Base-by-base conservation (phyloP, 2,888 invertebrate species). In the Onchidella celtica region DNA sequence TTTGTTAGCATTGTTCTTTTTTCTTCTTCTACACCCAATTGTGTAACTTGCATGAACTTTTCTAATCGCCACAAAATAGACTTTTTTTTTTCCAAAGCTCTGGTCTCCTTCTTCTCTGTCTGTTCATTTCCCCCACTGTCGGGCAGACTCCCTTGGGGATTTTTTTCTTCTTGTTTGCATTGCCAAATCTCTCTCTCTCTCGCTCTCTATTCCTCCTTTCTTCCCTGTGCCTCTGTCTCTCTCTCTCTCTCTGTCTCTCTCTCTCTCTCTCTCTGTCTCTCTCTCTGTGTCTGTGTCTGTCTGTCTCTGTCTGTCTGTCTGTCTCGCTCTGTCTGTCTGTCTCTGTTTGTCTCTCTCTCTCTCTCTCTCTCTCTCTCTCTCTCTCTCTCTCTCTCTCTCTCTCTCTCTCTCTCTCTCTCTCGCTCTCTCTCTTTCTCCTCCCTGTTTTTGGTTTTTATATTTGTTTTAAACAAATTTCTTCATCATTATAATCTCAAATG, bases 381-480 rank as follows among this genome's bases (percentile, higher is more conserved):
- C 38, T 66, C 57, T 32, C 27, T 40, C 63, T 75, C 66, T 27
- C 38, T 70, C 59, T 38, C 34, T 63, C 47, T 36, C 32, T 27
- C 70, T 70, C 29, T 21, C 27, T 80, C 57, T 74, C 40, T 27
- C 27, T n/a, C n/a, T n/a, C n/a, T n/a, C n/a, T n/a, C n/a, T n/a
- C n/a, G n/a, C n/a, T n/a, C n/a, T n/a, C n/a, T 70, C 27, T 61
- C 27, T 34, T 29, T 78, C 70, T 36, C 4, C 14, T 47, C 47
- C 47, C 14, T 57, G 29, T 57, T 24, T 47, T 32, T 47, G 9
- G 9, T 38, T 72, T 55, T 24, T 2, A 24, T 32, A 21, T 21
- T 27, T n/a, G 14, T 38, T 47, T 14, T 47, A 9, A 47, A 40
- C 47, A 17, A 47, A 14, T 72, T 21, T 40, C 72, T 72, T 14